phyloP scores from a whole-genome alignment of 1,140 invertebrate genomes.

The Danaus melanippus region DNA sequence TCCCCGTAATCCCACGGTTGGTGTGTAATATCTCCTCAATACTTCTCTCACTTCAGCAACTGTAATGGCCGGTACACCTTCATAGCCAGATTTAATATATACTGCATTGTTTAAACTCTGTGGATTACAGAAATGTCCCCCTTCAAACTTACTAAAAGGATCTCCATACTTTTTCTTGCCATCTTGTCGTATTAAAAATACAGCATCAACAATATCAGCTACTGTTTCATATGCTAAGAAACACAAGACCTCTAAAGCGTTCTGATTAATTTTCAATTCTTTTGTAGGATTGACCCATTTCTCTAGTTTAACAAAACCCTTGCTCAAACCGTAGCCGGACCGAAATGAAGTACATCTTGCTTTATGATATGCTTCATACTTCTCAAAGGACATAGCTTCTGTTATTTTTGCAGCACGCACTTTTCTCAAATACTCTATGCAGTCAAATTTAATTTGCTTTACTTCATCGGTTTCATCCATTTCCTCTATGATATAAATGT shows the following conservation, averaged over 20 bases:
- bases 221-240: constrained; percentile 82
- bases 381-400: constrained; percentile 68
- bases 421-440: constrained; percentile 67
- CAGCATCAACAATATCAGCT: constrained; percentile 79
- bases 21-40: constrained; percentile 64
- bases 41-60: constrained; percentile 73
- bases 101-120: constrained; percentile 68
- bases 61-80: constrained; percentile 68
- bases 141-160: constrained; percentile 72
- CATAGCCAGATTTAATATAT: constrained; percentile 70
- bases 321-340: constrained; percentile 32
- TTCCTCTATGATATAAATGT: constrained; percentile 69
- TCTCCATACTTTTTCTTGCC: constrained; percentile 69
- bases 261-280: constrained; percentile 55
- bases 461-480: constrained; percentile 75
- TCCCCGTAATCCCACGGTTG: constrained; percentile 63
- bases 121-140: constrained; percentile 69
- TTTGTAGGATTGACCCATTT: constrained; percentile 70
- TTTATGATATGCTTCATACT: constrained; percentile 71
- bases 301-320: constrained; percentile 65
- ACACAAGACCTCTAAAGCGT: constrained; percentile 76
- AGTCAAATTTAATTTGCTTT: constrained; percentile 67
- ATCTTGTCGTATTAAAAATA: constrained; percentile 77
- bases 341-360: constrained; percentile 66
- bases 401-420: constrained; percentile 71